Base-by-base conservation (phyloP, 1,140 invertebrate species). In the Muscidifurax raptorellus region DNA sequence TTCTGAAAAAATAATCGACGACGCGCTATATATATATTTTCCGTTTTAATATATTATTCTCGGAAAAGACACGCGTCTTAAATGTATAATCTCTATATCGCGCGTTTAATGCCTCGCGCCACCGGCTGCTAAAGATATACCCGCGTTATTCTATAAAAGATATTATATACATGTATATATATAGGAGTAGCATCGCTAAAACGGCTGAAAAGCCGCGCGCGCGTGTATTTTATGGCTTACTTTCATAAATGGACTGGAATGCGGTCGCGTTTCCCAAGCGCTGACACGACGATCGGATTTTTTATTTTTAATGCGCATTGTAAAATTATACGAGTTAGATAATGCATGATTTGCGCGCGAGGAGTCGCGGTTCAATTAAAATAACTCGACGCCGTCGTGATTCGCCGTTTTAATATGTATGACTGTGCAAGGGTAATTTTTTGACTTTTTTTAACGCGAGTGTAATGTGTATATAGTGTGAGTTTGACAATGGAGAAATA, bases 211-310 rank as follows among this genome's bases (percentile, higher is more conserved):
- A 76, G 59, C 52, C 74, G 64, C 30, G 47, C 28, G n/a, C n/a
- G 44, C 13, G 13, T 18, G 0, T 18, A 44, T 84, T 84, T 83
- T 84, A 84, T 67, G 75, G 72, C 75, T 79, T 79, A 79, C 76
- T 84, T 79, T 78, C 75, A 79, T 79, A 79, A 72, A 72, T 76
- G 76, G 66, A 15, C 28, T 59, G 82, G 82, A 84, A 84, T 84
- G 82, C 44, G 82, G 82, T 78, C 72, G 82, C 36, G 71, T 32
- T 82, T 76, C 72, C 66, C 66, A 67, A 82, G n/a, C 25, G 30
- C 18, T 52, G 52, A 47, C 69, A 18, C 27, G 52, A 9, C 22
- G 64, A 44, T 76, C 32, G 7, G 30, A n/a, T 22, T 52, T 52
- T 18, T 52, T 52, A 15, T 52, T 47, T 47, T 47, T 47, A 47